Evolutionary conservation across 2,888 invertebrate genomes (phyloP).

Genomic region (Tetheella fluctuosa): DNA sequence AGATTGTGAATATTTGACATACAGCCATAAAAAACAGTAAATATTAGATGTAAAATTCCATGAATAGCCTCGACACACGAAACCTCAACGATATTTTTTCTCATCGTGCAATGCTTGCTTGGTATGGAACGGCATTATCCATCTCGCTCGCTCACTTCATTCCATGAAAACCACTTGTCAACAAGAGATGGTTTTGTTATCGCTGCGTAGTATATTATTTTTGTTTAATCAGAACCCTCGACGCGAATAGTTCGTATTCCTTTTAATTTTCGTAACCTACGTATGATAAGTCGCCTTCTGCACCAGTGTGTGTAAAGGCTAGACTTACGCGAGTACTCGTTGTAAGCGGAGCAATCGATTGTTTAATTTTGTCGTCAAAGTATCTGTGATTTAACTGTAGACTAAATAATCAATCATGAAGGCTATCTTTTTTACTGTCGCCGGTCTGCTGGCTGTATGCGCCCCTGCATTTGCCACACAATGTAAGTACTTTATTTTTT

Average conservation of each 20-base stretch:
- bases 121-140: conserved; percentile 43
- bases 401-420: conserved; percentile 76
- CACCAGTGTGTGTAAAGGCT: conserved; percentile 97
- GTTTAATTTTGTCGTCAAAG: conserved; percentile 65
- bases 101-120: conserved; percentile 52
- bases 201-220: conserved; percentile 78
- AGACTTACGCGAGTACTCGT: conserved; percentile 68
- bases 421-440: conserved; percentile 77
- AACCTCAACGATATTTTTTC: conserved; percentile 63
- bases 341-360: conserved; percentile 35
- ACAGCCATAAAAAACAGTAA: conserved; percentile 27
- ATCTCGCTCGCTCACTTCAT: conserved; percentile 67
- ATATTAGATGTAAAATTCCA: conserved; percentile 51
- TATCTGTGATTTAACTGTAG: conserved; percentile 78
- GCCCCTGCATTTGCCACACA: conserved; percentile 82
- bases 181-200: conserved; percentile 70
- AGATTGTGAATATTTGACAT: background rate
- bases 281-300: conserved; percentile 89
- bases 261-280: conserved; percentile 60
- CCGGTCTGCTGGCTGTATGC: conserved; percentile 77
- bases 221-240: conserved; percentile 63
- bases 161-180: conserved; percentile 63
- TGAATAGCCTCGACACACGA: conserved; percentile 69
- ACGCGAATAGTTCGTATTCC: conserved; percentile 55
- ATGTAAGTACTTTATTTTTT: conserved; percentile 85